Evolutionary conservation across 2,888 invertebrate genomes (phyloP).

Genomic region (Pollenia amentaria): DNA sequence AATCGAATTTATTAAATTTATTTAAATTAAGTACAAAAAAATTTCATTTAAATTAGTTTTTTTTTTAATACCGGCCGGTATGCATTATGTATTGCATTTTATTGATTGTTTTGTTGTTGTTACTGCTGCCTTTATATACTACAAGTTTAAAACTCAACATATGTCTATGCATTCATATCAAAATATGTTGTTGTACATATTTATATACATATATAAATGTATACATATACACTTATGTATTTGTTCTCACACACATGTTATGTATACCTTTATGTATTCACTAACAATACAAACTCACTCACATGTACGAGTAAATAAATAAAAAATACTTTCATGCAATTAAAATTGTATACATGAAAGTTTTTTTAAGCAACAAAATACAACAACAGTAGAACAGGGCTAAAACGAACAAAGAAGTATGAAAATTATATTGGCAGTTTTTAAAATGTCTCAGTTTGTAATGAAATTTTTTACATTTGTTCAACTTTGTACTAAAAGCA

Average conservation of each 20-base stretch:
- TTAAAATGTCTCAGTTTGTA: too few species aligned
- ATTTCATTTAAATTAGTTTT: neutral
- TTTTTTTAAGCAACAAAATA: neutral
- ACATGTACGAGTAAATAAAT: neutral
- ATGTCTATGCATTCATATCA: neutral
- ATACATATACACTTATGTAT: neutral
- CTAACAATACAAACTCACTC: neutral
- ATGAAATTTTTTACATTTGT: too few species aligned
- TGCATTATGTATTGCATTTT: slow-evolving; percentile 59
- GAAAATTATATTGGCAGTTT: too few species aligned
- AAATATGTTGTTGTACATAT: slow-evolving; percentile 2
- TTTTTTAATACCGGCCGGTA: slow-evolving; percentile 49
- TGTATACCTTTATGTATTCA: slow-evolving; percentile 36
- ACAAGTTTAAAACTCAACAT: neutral
- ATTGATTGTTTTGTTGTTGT: slow-evolving; percentile 50
- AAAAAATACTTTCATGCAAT: slow-evolving; percentile 48
- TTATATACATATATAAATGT: slow-evolving; percentile 1
- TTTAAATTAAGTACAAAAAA: neutral
- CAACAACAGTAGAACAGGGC: slow-evolving; percentile 7
- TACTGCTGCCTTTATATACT: neutral
- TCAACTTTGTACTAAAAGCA: too few species aligned
- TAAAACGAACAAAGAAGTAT: neutral
- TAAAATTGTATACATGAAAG: slow-evolving; percentile 50
- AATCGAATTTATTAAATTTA: neutral
- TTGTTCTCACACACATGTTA: neutral